Percentiles rank a stretch among this genome's conserved stretches.
Evolutionary conservation across 1,140 invertebrate genomes (phyloP).

Genomic region (Anagrus nilaparvatae): DNA sequence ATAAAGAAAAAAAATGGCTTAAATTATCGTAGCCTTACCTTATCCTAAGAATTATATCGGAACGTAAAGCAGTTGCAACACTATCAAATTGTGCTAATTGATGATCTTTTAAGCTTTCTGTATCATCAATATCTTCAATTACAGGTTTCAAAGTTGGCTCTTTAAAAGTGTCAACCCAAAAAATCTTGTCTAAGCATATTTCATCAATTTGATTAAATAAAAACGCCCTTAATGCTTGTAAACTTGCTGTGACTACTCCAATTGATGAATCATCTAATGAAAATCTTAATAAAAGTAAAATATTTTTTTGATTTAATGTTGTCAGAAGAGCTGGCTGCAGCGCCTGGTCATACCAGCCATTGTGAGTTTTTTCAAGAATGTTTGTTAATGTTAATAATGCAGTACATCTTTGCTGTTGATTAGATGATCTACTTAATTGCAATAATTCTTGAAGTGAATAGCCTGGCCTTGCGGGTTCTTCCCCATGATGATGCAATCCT

Average conservation of each 20-base stretch:
- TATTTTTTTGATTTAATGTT: slow-evolving; percentile 43
- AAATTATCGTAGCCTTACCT: slow-evolving; percentile 38
- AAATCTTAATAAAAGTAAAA: slow-evolving; percentile 74
- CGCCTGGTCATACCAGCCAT: slow-evolving; percentile 61
- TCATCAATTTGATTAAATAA: slow-evolving; percentile 70
- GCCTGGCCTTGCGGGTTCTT: slow-evolving; percentile 80
- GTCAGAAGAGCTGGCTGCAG: slow-evolving; percentile 43
- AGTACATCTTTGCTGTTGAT: slow-evolving; percentile 66
- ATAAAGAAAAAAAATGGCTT: not conserved
- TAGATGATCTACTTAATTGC: slow-evolving; percentile 57
- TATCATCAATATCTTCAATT: slow-evolving; percentile 54
- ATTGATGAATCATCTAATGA: slow-evolving; percentile 75
- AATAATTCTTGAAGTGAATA: slow-evolving; percentile 82
- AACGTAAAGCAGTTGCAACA: slow-evolving; percentile 60
- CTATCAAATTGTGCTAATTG: slow-evolving; percentile 70
- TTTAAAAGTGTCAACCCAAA: slow-evolving; percentile 43
- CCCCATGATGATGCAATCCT: slow-evolving; percentile 81
- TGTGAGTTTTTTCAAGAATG: slow-evolving; percentile 62
- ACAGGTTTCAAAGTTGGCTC: slow-evolving; percentile 44
- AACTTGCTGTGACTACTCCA: slow-evolving; percentile 57
- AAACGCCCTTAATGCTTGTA: slow-evolving; percentile 62
- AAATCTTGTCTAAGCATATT: slow-evolving; percentile 56
- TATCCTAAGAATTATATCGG: slow-evolving; percentile 62
- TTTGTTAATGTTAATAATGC: slow-evolving; percentile 69
- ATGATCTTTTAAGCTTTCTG: slow-evolving; percentile 67